Evolutionary conservation across 2,113 vertebrate genomes (phyloP).

Genomic region (Monopterus albus): DNA sequence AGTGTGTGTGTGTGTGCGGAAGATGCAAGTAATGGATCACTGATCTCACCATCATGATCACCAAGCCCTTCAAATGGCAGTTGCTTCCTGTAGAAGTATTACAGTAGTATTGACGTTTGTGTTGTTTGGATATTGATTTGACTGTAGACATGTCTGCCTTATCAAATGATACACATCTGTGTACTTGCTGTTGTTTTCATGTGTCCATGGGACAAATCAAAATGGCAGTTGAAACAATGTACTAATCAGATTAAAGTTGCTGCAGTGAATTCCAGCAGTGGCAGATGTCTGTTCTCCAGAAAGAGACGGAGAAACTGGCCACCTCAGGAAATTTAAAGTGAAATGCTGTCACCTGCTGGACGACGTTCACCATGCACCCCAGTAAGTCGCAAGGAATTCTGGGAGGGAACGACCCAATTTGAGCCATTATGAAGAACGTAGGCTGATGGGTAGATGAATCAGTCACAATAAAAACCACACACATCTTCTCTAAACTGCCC

Average conservation of each 20-base stretch:
- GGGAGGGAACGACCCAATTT: slow-evolving; percentile 31
- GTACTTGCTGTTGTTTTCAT: background rate
- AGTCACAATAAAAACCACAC: slow-evolving; percentile 21
- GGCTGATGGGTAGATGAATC: slow-evolving; percentile 21
- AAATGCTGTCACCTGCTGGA: slow-evolving; percentile 77
- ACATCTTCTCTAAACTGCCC: slow-evolving; percentile 27
- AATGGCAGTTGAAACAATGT: background rate
- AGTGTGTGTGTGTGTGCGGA: background rate
- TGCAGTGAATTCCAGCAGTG: background rate
- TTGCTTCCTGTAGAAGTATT: slow-evolving; percentile 33
- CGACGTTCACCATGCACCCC: background rate
- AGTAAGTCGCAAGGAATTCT: slow-evolving; percentile 22
- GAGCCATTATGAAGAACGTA: slow-evolving; percentile 20
- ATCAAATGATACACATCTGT: background rate
- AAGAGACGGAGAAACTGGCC: background rate
- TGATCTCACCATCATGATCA: slow-evolving; percentile 22
- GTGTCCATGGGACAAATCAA: background rate
- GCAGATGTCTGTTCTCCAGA: no score
- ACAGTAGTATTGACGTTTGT: slow-evolving; percentile 7
- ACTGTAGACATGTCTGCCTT: background rate
- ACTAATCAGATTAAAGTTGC: background rate
- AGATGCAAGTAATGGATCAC: slow-evolving; percentile 44
- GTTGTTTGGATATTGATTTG: background rate
- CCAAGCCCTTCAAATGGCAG: slow-evolving; percentile 15
- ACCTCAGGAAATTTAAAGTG: slow-evolving; percentile 23